Evolutionary conservation across 2,113 vertebrate genomes (phyloP), one percentile per base, ranked within the genome.

Genomic region (Indicator indicator): DNA sequence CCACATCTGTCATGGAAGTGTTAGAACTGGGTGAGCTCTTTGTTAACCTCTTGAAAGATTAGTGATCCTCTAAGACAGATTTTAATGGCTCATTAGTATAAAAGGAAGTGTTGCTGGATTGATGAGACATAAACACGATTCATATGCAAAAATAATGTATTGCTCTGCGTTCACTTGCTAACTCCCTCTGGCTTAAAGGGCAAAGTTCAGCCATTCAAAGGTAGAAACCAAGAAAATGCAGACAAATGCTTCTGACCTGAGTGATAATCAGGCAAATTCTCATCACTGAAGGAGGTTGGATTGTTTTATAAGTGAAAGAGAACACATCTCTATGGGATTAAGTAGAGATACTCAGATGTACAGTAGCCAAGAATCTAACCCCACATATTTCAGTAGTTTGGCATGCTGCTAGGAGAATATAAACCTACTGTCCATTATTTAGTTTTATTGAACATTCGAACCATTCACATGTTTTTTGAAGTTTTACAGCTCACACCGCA

Each of bases 71-170:
- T 68, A 94, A 92, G 13, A 73, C 15, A 86, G 28, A 68, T 86
- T 95, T 79, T 83, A 88, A 88, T 67, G 27, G 55, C 69, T 95
- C 23, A 64, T 96, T 93, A 85, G 17, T 88, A 52, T 83, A 70
- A 86, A 91, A 95, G 72, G 30, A 95, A 77, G 7, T 32, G 24
- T 77, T 95, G 15, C 32, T 89, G 69, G 48, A 74, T 59, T 73
- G n/a, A 54, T 87, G 91, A 52, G 74, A 77, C 48, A 91, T 50
- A 93, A 95, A 91, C 54, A 80, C 83, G 75, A 94, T 93, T 94
- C 60, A 74, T 77, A 94, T 81, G 91, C 4, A 86, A 93, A 93
- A 89, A 79, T 80, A 92, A 60, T 83, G n/a, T 44, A 80, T 80
- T 74, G 9, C 60, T 92, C 82, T 60, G 68, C 80, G 38, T 74